Evolutionary conservation across 2,888 invertebrate genomes (phyloP).

Genomic region (Chrysodeixis includens): DNA sequence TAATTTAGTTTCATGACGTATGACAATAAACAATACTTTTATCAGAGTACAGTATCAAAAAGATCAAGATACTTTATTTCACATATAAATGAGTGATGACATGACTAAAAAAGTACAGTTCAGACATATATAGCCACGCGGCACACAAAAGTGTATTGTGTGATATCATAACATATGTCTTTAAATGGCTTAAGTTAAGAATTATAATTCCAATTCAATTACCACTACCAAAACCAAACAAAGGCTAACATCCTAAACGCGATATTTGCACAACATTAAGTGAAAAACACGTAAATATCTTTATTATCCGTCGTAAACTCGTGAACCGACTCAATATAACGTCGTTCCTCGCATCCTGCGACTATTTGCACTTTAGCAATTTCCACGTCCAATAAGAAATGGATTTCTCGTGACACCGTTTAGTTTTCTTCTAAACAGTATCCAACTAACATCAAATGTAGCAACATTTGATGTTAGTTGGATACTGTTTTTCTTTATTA

Average conservation of each 20-base stretch:
- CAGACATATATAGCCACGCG: too few species aligned
- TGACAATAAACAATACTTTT: too few species aligned
- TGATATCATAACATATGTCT: too few species aligned
- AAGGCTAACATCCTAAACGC: background rate
- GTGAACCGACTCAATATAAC: slow-evolving; percentile 29
- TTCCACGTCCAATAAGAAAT: slow-evolving; percentile 37
- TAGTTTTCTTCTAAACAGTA: slow-evolving; percentile 22
- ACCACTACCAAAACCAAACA: background rate
- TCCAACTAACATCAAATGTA: too few species aligned
- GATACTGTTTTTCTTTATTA: background rate
- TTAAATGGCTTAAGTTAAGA: too few species aligned
- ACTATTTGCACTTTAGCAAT: slow-evolving; percentile 42
- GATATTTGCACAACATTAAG: background rate
- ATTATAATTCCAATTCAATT: too few species aligned
- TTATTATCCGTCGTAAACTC: slow-evolving; percentile 20
- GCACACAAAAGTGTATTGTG: too few species aligned
- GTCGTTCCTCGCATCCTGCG: slow-evolving; percentile 17
- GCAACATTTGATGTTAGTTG: slow-evolving; percentile 8
- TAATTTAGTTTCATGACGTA: too few species aligned
- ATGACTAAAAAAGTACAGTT: too few species aligned
- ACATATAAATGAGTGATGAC: too few species aligned
- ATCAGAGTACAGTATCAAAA: too few species aligned
- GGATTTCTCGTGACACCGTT: slow-evolving; percentile 28
- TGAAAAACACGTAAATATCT: slow-evolving; percentile 5
- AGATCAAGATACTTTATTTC: too few species aligned